phyloP scores from a whole-genome alignment of 2,888 invertebrate species.

The Sesia bembeciformis region DNA sequence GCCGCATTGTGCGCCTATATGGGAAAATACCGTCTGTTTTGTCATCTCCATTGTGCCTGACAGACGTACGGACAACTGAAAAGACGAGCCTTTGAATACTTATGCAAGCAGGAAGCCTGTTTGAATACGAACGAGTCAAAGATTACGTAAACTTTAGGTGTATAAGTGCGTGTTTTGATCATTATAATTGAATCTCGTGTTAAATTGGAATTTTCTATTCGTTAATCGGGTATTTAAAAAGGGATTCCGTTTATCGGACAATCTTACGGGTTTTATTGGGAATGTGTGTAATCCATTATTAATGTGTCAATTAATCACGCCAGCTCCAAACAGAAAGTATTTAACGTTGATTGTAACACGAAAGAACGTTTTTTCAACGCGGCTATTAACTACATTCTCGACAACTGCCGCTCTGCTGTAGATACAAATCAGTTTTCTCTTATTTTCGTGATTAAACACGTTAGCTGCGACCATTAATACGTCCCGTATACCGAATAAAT shows the following conservation, averaged over 20 bases:
- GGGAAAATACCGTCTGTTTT: slow-evolving; percentile 69
- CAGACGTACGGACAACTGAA: slow-evolving; percentile 69
- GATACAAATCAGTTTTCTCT: slow-evolving; percentile 16
- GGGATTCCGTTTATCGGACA: not conserved
- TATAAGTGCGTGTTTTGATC: not conserved
- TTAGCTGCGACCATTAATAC: slow-evolving; percentile 16
- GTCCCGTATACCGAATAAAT: slow-evolving; percentile 21
- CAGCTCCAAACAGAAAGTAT: slow-evolving; percentile 14
- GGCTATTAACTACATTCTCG: slow-evolving; percentile 12
- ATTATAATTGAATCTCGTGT: not conserved
- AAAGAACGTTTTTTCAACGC: slow-evolving; percentile 11
- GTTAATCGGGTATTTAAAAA: not conserved
- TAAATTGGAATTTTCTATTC: not conserved
- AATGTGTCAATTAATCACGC: slow-evolving; percentile 22
- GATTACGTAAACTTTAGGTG: slow-evolving; percentile 24
- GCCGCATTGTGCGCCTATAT: slow-evolving; percentile 62
- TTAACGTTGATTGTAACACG: slow-evolving; percentile 17
- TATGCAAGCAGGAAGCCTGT: slow-evolving; percentile 42
- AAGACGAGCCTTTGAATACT: slow-evolving; percentile 62
- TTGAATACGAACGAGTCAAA: slow-evolving; percentile 25
- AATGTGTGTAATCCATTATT: slow-evolving; percentile 2
- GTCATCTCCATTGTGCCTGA: slow-evolving; percentile 62
- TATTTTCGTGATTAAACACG: slow-evolving; percentile 19
- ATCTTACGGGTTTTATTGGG: not conserved
- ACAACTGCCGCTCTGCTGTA: slow-evolving; percentile 10